Evolutionary conservation across 1,140 invertebrate genomes (phyloP), one percentile per base, ranked within the genome.

Genomic region (Ptiloglossa arizonensis): DNA sequence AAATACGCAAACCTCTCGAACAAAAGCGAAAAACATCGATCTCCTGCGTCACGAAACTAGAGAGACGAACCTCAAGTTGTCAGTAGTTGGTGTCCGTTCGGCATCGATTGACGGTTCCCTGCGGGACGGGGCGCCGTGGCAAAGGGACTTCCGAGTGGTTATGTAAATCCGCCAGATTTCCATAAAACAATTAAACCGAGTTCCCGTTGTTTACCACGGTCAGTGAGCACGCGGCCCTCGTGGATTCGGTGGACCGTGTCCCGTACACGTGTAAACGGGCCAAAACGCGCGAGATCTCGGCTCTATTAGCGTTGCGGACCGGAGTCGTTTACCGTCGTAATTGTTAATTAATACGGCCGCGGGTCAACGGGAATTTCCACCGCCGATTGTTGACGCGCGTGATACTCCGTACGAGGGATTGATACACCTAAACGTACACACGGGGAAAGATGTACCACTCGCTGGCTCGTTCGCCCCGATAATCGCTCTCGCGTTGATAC

Each of bases 171-270:
- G 27, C n/a, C 24, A 27, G 35, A 87, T 87, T 86, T 83, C 83
- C 85, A 83, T 83, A 79, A 87, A 85, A 85, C 76, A 78, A 79
- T 76, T 83, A 78, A 78, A 66, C 66, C 29, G 46, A 67, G 68
- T 80, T 81, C 44, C 60, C 79, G 70, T 83, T 82, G 82, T 79
- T 82, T 82, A 66, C 50, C 52, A 29, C 35, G 57, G 52, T 46
- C 41, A 22, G n/a, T 63, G 48, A 77, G 56, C 24, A n/a, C 66
- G 38, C 63, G 27, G 15, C 41, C 46, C 64, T 19, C 72, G 38
- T 64, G 66, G 76, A 82, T 76, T 63, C 54, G 41, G 29, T 38
- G 24, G 44, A 35, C 17, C 46, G 15, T 48, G 50, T 15, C 54
- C 29, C 17, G 17, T 35, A 22, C 19, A 35, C 19, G 66, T 66